Evolutionary conservation across 2,888 invertebrate species (phyloP).

Genomic region (Eupithecia insigniata): DNA sequence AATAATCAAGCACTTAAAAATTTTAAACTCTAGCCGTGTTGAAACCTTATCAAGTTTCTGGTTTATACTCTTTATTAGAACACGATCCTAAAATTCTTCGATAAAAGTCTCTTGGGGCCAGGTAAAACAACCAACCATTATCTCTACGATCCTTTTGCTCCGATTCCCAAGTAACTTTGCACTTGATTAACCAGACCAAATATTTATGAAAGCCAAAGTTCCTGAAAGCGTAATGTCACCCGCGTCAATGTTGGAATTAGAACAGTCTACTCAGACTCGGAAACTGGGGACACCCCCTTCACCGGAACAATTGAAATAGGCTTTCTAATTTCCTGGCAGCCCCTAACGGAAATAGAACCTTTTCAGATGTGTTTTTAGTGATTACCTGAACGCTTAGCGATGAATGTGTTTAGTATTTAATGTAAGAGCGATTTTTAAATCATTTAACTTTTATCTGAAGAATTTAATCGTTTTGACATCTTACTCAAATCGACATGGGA

Average conservation of each 20-base stretch:
- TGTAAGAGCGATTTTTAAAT: background rate
- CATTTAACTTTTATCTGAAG: background rate
- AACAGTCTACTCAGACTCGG: constrained; percentile 44
- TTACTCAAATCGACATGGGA: background rate
- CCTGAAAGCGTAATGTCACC: constrained; percentile 15
- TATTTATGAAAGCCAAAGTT: constrained; percentile 20
- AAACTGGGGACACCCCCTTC: constrained; percentile 45
- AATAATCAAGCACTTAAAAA: background rate
- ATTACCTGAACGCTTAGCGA: constrained; percentile 23
- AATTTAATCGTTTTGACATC: background rate
- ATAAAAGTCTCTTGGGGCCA: background rate
- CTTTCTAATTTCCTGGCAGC: constrained; percentile 66
- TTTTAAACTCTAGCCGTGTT: background rate
- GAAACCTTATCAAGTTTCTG: background rate
- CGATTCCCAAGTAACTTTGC: background rate
- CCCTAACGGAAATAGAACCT: constrained; percentile 58
- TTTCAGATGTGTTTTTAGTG: constrained; percentile 52
- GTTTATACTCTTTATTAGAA: background rate
- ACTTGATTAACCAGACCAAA: constrained; percentile 12
- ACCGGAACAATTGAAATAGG: constrained; percentile 65
- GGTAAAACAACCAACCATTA: constrained; percentile 1
- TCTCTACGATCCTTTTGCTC: background rate
- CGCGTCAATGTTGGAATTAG: constrained; percentile 48
- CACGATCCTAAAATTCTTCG: background rate
- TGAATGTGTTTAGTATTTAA: constrained; percentile 1